A percentile compares a stretch with the other conserved stretches of the same genome.
Evolutionary conservation across 2,113 vertebrate species (phyloP).

Genomic region (Ceuthmochares aereus): DNA sequence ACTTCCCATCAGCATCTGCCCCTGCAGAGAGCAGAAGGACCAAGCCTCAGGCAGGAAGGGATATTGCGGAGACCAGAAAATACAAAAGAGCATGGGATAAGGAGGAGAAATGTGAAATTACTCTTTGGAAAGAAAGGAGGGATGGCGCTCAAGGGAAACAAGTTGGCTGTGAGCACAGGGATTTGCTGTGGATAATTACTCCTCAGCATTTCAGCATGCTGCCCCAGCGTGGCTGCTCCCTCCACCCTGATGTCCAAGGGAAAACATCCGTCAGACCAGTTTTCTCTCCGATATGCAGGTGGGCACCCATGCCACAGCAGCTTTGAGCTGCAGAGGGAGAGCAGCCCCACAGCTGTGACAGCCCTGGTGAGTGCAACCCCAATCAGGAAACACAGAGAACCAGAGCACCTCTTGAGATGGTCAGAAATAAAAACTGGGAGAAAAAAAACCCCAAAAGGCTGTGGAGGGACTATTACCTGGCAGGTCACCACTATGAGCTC

Average conservation of each 20-base stretch:
- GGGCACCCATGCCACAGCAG: not conserved
- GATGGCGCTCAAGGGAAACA: not conserved
- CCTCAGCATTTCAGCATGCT: not conserved
- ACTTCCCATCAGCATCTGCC: not conserved
- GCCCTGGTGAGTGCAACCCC: accelerated
- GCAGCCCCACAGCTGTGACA: not conserved
- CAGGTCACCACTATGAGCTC: constrained; percentile 82
- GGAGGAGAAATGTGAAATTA: not conserved
- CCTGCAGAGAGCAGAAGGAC: not conserved
- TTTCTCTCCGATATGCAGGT: not conserved
- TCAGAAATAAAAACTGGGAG: not conserved
- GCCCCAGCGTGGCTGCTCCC: not conserved
- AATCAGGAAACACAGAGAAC: accelerated
- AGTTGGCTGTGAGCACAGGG: not conserved
- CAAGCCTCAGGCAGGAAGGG: not conserved
- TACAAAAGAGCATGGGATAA: accelerated
- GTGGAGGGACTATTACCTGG: constrained; percentile 75
- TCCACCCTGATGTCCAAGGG: accelerated
- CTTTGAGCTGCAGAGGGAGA: not conserved
- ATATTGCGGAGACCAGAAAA: not conserved
- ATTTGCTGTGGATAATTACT: not conserved
- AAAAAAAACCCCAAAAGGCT: not conserved
- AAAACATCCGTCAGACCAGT: not conserved
- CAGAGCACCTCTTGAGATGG: not conserved
- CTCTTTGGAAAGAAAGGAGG: not conserved